A percentile compares a stretch with the other conserved stretches of the same genome.
These are phyloP conservation scores for Seladonia tumulorum DNA, from an alignment of 2,888 invertebrate genomes.

Conservation along the genomic window DNA sequence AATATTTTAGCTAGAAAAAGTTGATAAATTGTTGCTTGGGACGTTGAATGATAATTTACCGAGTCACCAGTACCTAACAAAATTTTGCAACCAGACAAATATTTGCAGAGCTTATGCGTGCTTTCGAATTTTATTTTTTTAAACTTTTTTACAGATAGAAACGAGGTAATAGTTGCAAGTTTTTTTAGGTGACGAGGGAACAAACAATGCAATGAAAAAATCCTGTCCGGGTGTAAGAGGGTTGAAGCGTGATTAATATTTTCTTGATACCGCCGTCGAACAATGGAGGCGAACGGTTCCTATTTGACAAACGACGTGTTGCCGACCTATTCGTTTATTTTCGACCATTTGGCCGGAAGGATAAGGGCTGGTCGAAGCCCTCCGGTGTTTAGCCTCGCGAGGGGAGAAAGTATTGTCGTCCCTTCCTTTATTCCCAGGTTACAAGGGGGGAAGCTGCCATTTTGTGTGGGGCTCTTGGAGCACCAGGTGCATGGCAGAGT, in stretches of 20 bases:
- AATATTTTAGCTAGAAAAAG: no score
- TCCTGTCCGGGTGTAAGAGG: background rate
- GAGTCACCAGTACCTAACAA: no score
- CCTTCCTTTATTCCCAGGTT: constrained; percentile 76
- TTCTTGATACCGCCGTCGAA: constrained; percentile 31
- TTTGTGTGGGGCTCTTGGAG: constrained; percentile 81
- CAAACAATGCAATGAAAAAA: background rate
- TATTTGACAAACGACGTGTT: constrained; percentile 59
- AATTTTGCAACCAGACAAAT: no score
- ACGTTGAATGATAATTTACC: no score
- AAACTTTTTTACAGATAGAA: no score
- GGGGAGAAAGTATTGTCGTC: constrained; percentile 82
- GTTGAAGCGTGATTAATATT: constrained; percentile 42
- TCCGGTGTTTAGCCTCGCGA: constrained; percentile 52
- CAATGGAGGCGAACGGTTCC: constrained; percentile 36
- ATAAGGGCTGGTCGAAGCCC: constrained; percentile 73
- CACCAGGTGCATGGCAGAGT: constrained; percentile 81
- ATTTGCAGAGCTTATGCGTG: no score
- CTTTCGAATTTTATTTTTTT: no score
- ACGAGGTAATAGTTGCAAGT: background rate
- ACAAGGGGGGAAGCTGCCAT: constrained; percentile 79
- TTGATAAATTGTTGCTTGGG: no score
- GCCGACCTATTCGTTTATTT: constrained; percentile 63
- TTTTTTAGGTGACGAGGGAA: background rate
- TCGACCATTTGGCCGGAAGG: constrained; percentile 74